Conservation (phyloP, 2,888 invertebrate genomes). For the Lasioglossum leucozonium region DNA sequence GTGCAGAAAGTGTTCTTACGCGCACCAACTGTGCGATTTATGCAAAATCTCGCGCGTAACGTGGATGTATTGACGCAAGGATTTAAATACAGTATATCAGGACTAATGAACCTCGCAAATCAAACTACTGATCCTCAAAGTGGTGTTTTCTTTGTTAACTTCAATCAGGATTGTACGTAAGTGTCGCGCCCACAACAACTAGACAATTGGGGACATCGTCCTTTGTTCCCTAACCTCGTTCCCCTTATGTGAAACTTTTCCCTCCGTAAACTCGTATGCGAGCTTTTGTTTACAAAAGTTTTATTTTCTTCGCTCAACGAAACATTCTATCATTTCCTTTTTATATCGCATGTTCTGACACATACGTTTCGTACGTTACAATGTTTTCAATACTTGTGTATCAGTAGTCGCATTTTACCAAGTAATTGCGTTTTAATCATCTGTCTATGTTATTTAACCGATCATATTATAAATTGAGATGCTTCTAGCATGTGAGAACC, state of each 20-base stretch:
- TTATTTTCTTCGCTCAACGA: neutral
- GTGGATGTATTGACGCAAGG: constrained; percentile 85
- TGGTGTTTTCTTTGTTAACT: constrained; percentile 96
- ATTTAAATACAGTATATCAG: constrained; percentile 86
- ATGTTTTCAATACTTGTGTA: constrained; percentile 46
- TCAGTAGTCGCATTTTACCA: constrained; percentile 61
- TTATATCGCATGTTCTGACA: neutral
- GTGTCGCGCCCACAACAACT: constrained; percentile 84
- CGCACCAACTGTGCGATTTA: constrained; percentile 78
- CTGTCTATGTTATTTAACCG: neutral
- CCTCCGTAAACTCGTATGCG: neutral
- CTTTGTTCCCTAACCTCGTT: constrained; percentile 64
- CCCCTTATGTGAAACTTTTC: constrained; percentile 16
- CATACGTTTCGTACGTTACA: constrained; percentile 18
- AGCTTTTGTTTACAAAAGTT: neutral
- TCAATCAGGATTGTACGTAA: constrained; percentile 99
- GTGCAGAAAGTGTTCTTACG: constrained; percentile 57
- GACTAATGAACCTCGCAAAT: constrained; percentile 94
- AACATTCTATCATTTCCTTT: neutral
- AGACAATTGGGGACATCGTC: constrained; percentile 37
- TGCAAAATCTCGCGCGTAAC: constrained; percentile 85
- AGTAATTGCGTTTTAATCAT: constrained; percentile 74
- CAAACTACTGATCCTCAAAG: constrained; percentile 91
- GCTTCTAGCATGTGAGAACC: neutral
- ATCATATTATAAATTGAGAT: neutral